Evolutionary conservation across 2,113 vertebrate species (phyloP).

Genomic region (Lonchura striata): DNA sequence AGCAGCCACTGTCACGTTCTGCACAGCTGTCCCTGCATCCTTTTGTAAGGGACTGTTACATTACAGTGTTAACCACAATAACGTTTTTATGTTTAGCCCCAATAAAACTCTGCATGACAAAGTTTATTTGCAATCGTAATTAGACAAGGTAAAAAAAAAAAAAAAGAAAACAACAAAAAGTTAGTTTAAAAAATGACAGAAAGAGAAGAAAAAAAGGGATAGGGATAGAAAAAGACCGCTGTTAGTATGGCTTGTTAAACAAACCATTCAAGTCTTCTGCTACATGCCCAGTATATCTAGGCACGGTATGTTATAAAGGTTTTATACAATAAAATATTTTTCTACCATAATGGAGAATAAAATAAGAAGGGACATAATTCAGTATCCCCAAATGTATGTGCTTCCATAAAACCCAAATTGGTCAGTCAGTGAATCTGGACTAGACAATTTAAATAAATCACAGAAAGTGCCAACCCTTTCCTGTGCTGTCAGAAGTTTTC

Average conservation of each 20-base stretch:
- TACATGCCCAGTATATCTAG: conserved; percentile 23
- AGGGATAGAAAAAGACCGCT: neutral
- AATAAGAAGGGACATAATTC: conserved; percentile 2
- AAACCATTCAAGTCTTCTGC: conserved; percentile 18
- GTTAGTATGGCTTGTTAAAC: conserved; percentile 39
- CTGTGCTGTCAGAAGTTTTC: conserved; percentile 32
- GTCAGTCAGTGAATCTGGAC: conserved; percentile 7
- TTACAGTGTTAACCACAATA: conserved; percentile 52
- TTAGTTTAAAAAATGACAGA: neutral
- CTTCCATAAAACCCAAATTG: neutral
- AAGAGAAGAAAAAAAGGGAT: neutral
- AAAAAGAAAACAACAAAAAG: neutral
- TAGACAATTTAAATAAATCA: conserved; percentile 34
- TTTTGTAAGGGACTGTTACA: conserved; percentile 51
- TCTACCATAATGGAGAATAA: neutral
- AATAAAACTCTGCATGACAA: conserved; percentile 51
- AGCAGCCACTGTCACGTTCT: conserved; percentile 71
- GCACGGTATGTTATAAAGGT: neutral
- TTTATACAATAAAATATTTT: conserved; percentile 47
- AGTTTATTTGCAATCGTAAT: conserved; percentile 50
- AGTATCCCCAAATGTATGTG: neutral
- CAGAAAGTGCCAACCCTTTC: conserved; percentile 1
- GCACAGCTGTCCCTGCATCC: conserved; percentile 62
- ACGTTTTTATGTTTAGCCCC: conserved; percentile 37
- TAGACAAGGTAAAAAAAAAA: conserved; percentile 16